Percentiles rank a stretch among this genome's conserved stretches.
phyloP scores from a whole-genome alignment of 2,797 vertebrate species.

The Philypnodon macrostomus region DNA sequence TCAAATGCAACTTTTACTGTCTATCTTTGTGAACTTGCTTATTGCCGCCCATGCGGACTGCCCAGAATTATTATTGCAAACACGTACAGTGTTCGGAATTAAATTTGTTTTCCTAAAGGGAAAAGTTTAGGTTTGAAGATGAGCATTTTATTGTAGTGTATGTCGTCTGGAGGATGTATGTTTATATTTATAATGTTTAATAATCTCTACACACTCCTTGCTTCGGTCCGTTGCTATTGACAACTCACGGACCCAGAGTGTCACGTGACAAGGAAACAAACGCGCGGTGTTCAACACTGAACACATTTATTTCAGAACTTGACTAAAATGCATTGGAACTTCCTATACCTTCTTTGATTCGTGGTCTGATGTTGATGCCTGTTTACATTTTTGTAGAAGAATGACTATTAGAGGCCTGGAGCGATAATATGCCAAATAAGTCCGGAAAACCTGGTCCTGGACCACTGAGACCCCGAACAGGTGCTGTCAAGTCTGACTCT shows the following conservation, averaged over 20 bases:
- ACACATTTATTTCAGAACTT: not conserved
- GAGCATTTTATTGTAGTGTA: no score
- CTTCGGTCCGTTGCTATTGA: slow-evolving; percentile 26
- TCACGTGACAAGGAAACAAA: slow-evolving; percentile 57
- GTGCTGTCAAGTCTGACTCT: slow-evolving; percentile 3
- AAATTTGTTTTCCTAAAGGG: no score
- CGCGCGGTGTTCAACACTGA: slow-evolving; percentile 26
- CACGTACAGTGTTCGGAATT: no score
- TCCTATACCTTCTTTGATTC: not conserved
- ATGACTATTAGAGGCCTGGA: not conserved
- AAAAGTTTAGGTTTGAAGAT: no score
- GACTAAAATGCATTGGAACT: not conserved
- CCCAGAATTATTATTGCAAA: rapidly evolving
- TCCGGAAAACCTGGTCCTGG: slow-evolving; percentile 12
- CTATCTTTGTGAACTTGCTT: rapidly evolving
- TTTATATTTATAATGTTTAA: no score
- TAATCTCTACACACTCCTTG: no score
- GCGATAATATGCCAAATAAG: slow-evolving; percentile 41
- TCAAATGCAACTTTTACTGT: rapidly evolving
- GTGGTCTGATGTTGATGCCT: not conserved
- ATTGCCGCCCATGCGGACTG: slow-evolving; percentile 28
- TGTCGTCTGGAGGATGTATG: no score
- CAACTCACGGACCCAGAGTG: slow-evolving; percentile 2
- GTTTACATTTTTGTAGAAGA: not conserved
- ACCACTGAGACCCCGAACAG: not conserved